Percentiles rank a stretch among this genome's conserved stretches.
Evolutionary conservation across 2,888 invertebrate species (phyloP).

Genomic region (Saturnia japonica): DNA sequence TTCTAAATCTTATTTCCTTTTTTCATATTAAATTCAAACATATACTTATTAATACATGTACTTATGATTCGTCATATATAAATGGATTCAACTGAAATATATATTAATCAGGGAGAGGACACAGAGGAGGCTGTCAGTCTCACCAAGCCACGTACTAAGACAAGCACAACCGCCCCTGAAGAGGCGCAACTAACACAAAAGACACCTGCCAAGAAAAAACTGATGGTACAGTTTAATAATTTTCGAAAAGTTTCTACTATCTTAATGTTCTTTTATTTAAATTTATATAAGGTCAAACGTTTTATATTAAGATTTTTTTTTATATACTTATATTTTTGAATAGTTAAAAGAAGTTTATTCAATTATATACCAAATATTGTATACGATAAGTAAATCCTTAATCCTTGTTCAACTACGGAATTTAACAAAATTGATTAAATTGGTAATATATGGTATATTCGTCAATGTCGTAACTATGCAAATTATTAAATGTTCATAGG

Average conservation of each 20-base stretch:
- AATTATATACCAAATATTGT: not conserved
- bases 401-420: not conserved
- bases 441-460: not conserved
- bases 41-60: not conserved
- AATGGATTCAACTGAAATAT: conserved; percentile 23
- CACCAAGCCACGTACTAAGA: conserved; percentile 74
- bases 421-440: not conserved
- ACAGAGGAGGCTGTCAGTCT: conserved; percentile 77
- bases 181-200: conserved; percentile 78
- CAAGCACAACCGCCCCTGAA: conserved; percentile 76
- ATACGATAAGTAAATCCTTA: not conserved
- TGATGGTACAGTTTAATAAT: conserved; percentile 60
- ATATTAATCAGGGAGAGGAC: conserved; percentile 69
- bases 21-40: not conserved
- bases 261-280: not conserved
- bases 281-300: not conserved
- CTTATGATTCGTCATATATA: not conserved
- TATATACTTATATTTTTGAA: not conserved
- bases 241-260: not conserved
- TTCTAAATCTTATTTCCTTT: not conserved
- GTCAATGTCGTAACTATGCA: conserved; percentile 12
- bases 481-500: conserved; percentile 49
- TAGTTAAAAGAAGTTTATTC: not conserved
- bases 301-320: not conserved
- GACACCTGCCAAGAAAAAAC: conserved; percentile 77